A percentile compares a stretch with the other conserved stretches of the same genome.
These are phyloP conservation scores for Falco naumanni DNA, from an alignment of 2,797 vertebrate genomes.

Conservation along the genomic window DNA sequence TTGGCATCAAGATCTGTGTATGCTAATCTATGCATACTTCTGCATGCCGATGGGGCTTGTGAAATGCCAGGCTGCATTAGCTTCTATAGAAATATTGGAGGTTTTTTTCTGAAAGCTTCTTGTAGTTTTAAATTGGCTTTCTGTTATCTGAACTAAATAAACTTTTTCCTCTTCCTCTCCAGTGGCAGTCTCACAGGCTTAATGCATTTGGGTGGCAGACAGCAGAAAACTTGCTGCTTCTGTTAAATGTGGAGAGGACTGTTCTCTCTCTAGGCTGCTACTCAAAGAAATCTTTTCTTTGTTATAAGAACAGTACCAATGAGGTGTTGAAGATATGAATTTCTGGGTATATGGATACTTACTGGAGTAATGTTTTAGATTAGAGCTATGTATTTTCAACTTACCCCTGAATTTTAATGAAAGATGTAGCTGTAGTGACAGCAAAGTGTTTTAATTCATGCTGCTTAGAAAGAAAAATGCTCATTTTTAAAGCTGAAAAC, in stretches of 20 bases:
- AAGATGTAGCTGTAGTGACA: not conserved
- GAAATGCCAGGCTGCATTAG: not conserved
- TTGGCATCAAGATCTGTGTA: not conserved
- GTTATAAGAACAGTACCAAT: not conserved
- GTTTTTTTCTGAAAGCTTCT: not conserved
- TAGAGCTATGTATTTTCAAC: not conserved
- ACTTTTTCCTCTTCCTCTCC: not conserved
- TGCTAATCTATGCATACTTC: not conserved
- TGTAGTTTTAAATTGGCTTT: not conserved
- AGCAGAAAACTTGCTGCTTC: not conserved
- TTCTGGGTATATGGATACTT: not conserved
- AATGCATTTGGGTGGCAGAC: not conserved
- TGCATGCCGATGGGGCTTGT: not conserved
- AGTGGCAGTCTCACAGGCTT: rapidly evolving
- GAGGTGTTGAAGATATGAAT: not conserved
- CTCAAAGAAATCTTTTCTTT: not conserved
- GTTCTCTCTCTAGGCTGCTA: not conserved
- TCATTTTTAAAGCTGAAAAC: not conserved
- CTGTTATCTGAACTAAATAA: not conserved
- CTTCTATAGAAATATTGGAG: not conserved
- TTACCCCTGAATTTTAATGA: not conserved
- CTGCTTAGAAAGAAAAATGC: not conserved
- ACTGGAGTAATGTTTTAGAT: not conserved
- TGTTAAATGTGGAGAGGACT: not conserved
- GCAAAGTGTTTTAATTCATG: not conserved